Evolutionary conservation across 1,140 invertebrate species (phyloP).

Genomic region (Camponotus vicinus): DNA sequence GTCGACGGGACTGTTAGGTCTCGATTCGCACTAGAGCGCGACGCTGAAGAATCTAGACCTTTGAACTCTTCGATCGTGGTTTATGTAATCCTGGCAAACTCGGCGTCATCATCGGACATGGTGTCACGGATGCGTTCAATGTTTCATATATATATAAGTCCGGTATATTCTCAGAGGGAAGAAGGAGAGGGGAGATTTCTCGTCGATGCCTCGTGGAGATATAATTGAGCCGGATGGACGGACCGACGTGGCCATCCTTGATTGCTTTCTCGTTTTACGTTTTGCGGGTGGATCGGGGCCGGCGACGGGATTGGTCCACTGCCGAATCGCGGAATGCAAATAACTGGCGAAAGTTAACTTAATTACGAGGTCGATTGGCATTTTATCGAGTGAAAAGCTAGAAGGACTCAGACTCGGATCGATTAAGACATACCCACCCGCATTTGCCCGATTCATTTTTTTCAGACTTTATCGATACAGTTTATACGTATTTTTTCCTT

Average conservation of each 20-base stretch:
- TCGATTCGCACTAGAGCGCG: no score
- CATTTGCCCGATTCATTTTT: neutral
- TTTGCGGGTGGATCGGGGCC: constrained; percentile 34
- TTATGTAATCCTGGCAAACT: constrained; percentile 46
- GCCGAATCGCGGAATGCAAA: constrained; percentile 48
- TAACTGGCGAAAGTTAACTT: constrained; percentile 60
- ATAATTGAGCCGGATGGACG: constrained; percentile 37
- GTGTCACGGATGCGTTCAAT: constrained; percentile 54
- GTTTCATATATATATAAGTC: constrained; percentile 31
- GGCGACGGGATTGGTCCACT: constrained; percentile 25
- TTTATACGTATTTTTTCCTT: neutral
- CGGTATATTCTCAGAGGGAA: neutral
- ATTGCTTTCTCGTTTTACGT: constrained; percentile 56
- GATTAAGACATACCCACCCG: neutral
- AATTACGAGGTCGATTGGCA: constrained; percentile 49
- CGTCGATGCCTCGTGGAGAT: constrained; percentile 22
- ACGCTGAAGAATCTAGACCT: constrained; percentile 33
- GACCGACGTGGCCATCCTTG: constrained; percentile 24
- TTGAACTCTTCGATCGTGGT: constrained; percentile 36
- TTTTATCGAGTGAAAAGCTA: constrained; percentile 51
- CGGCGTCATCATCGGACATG: constrained; percentile 30
- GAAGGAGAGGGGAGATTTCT: neutral
- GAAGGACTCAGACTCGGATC: neutral
- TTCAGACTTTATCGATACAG: neutral
- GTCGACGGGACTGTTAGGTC: no score